These are phyloP conservation scores for Pogonocherus hispidulus DNA, from an alignment of 2,888 invertebrate genomes.

Conservation along the genomic window DNA sequence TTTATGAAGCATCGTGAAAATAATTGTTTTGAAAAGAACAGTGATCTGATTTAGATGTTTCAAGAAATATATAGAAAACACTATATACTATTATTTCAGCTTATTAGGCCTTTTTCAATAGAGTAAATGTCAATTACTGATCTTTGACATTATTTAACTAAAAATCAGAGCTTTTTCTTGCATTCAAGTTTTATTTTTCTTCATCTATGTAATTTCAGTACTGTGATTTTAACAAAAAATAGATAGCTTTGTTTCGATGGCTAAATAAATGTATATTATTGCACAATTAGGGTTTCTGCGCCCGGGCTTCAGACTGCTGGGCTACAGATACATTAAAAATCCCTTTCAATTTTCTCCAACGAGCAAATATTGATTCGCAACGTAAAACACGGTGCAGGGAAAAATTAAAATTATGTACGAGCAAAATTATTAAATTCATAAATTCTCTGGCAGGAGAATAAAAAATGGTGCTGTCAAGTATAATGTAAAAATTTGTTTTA, in stretches of 20 bases:
- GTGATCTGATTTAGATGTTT: too few species aligned
- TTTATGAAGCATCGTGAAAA: too few species aligned
- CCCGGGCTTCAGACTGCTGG: not conserved
- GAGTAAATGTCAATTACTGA: too few species aligned
- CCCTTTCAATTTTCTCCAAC: not conserved
- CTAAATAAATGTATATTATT: not conserved
- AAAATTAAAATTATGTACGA: constrained; percentile 42
- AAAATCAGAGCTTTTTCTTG: too few species aligned
- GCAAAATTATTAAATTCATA: constrained; percentile 43
- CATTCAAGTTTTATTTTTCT: too few species aligned
- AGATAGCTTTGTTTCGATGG: not conserved
- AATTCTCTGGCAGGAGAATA: constrained; percentile 43
- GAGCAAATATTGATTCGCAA: constrained; percentile 7
- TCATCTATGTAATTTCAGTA: too few species aligned
- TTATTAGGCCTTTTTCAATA: too few species aligned
- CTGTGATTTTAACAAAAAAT: not conserved
- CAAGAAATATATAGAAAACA: too few species aligned
- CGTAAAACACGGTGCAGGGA: constrained; percentile 23
- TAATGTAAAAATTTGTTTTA: constrained; percentile 60
- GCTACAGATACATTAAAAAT: constrained; percentile 2
- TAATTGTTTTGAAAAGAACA: too few species aligned
- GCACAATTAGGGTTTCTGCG: not conserved
- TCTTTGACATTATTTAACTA: too few species aligned
- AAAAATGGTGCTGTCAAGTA: constrained; percentile 57
- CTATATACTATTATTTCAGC: too few species aligned